Percentiles rank a stretch among this genome's conserved stretches.
These are phyloP conservation scores for Campylomormyrus tamandua DNA, from an alignment of 2,113 vertebrate genomes.

Conservation along the genomic window DNA sequence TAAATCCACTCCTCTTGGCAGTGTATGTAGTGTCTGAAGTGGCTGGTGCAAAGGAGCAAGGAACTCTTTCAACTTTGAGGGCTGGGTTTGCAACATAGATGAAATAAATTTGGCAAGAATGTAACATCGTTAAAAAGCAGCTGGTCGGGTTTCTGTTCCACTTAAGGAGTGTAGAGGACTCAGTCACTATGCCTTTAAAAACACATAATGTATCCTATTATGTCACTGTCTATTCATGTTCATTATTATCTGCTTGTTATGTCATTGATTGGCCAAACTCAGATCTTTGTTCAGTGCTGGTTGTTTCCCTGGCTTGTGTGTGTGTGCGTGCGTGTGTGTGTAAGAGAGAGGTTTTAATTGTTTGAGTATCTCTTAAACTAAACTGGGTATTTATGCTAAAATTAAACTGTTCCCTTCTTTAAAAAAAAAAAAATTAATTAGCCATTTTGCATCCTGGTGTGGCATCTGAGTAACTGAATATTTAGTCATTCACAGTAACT, in stretches of 20 bases:
- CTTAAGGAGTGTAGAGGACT: neutral
- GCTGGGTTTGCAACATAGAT: neutral
- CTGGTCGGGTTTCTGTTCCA: neutral
- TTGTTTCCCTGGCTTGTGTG: neutral
- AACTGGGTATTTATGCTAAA: neutral
- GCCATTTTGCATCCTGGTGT: neutral
- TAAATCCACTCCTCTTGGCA: neutral
- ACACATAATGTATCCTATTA: neutral
- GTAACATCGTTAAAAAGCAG: neutral
- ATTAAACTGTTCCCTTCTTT: neutral
- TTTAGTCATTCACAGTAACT: neutral
- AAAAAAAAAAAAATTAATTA: neutral
- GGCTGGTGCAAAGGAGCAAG: neutral
- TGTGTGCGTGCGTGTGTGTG: neutral
- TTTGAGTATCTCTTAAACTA: neutral
- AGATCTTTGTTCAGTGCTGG: neutral
- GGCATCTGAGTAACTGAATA: neutral
- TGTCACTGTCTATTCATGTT: neutral
- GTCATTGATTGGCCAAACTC: neutral
- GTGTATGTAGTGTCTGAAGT: neutral
- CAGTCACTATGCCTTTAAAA: neutral
- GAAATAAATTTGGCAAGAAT: neutral
- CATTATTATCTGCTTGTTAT: neutral
- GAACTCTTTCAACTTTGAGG: neutral
- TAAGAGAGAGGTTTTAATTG: neutral